Evolutionary conservation across 2,113 vertebrate species (phyloP), one percentile per base, ranked within the genome.

Genomic region (Excalfactoria chinensis): DNA sequence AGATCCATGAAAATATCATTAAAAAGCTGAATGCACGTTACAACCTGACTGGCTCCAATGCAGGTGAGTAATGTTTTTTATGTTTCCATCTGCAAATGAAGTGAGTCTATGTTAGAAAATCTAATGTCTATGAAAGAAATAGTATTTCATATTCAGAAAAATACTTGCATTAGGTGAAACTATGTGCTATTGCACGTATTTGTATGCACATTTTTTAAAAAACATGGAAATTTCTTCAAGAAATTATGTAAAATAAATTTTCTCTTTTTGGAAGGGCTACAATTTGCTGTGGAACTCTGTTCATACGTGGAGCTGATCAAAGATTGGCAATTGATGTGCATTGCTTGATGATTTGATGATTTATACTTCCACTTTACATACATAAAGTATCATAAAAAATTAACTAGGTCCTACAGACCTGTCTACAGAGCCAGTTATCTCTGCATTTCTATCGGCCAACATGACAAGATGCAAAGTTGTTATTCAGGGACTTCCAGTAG

Each of bases 1-100:
- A 99, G 95, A 99, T 99, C 90, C 99, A 99, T 4, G 99, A 99
- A 95, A 99, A 99, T 96, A 99, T 99, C 92, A 99, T 99, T 94
- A 99, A 98, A 94, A 99, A 99, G 93, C 97, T 99, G 56, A 99
- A 99, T 66, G 99, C 98, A 16, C 98, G 99, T 84, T 99, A 99
- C 84, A 99, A 99, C 95, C 95, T 99, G 88, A 99, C 99, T 8
- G 98, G 99, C 76, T 99, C 99, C 80, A 99, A 99, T 95, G 98
- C 99, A 32, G 99, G 99, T 99, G 95, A 98, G 98, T 94, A 32
- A 25, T 30, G 32, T 26, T 70, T 73, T 56, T 48, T 80, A 20
- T 34, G 28, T 66, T 49, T 59, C 59, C 26, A 19, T 81, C 69
- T 86, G 20, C 10, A 78, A 23, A 63, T 44, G 32, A 78, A 76